Evolutionary conservation across 2,113 vertebrate genomes (phyloP).

Genomic region (Ivindomyrus marchei): DNA sequence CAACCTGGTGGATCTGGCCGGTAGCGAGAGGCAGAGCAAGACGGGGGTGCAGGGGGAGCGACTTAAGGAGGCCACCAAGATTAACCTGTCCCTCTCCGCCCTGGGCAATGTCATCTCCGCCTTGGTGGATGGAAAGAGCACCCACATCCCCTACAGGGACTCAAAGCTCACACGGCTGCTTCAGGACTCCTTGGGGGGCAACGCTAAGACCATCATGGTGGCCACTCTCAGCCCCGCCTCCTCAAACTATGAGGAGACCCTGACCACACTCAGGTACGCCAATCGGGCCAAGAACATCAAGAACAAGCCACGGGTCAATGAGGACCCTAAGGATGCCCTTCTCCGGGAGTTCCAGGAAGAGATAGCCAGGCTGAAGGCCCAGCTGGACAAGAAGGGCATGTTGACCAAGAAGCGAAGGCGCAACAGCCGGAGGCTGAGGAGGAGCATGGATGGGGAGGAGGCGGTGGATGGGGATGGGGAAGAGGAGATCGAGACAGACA

Average conservation of each 20-base stretch:
- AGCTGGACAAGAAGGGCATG: constrained; percentile 82
- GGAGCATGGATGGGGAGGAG: constrained; percentile 27
- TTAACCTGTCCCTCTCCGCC: constrained; percentile 93
- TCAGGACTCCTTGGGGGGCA: constrained; percentile 92
- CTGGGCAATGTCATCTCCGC: constrained; percentile 94
- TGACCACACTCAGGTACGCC: constrained; percentile 90
- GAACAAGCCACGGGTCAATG: constrained; percentile 91
- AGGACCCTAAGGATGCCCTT: constrained; percentile 93
- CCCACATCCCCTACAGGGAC: constrained; percentile 92
- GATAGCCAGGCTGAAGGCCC: constrained; percentile 82
- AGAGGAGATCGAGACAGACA: constrained; percentile 45
- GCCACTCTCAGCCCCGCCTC: constrained; percentile 86
- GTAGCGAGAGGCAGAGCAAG: constrained; percentile 89
- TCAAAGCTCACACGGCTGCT: constrained; percentile 93
- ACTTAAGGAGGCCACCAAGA: constrained; percentile 92
- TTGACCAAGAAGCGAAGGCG: constrained; percentile 71
- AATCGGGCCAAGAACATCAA: constrained; percentile 97
- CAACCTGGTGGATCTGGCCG: constrained; percentile 91
- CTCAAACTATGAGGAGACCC: constrained; percentile 86
- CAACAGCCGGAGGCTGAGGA: constrained; percentile 55
- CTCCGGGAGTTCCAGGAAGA: constrained; percentile 92
- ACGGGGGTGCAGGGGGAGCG: constrained; percentile 77
- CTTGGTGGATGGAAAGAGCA: constrained; percentile 81
- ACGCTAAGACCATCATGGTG: constrained; percentile 96
- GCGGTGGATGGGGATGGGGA: constrained; percentile 52